These are phyloP conservation scores for Cryptocheilus praepositus DNA, from an alignment of 2,888 invertebrate species.

Conservation along the genomic window DNA sequence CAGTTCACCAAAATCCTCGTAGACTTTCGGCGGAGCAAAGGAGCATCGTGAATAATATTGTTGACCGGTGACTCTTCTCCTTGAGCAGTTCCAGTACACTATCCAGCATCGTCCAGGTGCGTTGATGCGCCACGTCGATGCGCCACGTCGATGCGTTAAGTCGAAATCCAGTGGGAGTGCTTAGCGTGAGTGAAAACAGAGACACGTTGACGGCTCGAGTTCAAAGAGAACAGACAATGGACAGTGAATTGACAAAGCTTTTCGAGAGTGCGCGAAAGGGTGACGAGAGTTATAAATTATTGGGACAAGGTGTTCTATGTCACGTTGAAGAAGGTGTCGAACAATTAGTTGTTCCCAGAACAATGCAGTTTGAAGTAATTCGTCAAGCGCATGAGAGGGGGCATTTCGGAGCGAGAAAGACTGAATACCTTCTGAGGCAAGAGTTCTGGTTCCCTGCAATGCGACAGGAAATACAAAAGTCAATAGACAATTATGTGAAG, in stretches of 20 bases:
- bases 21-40: too few species aligned
- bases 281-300: background rate
- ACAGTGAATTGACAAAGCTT: constrained; percentile 6
- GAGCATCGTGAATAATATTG: too few species aligned
- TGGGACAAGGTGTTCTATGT: constrained; percentile 7
- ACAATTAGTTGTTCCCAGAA: constrained; percentile 59
- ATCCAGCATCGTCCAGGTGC: constrained; percentile 23
- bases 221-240: constrained; percentile 23
- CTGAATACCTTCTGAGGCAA: constrained; percentile 46
- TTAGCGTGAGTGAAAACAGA: constrained; percentile 20
- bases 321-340: constrained; percentile 4
- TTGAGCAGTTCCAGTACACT: constrained; percentile 33
- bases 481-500: constrained; percentile 23
- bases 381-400: constrained; percentile 59
- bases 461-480: constrained; percentile 23
- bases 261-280: background rate
- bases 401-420: constrained; percentile 61
- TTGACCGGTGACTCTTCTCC: constrained; percentile 39
- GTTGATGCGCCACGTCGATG: too few species aligned
- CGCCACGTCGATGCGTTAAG: too few species aligned
- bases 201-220: constrained; percentile 10
- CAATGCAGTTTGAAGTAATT: constrained; percentile 65
- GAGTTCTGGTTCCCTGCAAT: constrained; percentile 54
- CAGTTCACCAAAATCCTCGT: too few species aligned
- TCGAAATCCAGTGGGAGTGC: constrained; percentile 14